Evolutionary conservation across 2,113 vertebrate genomes (phyloP), one percentile per base, ranked within the genome.

Genomic region (Aspiorhynchus laticeps): DNA sequence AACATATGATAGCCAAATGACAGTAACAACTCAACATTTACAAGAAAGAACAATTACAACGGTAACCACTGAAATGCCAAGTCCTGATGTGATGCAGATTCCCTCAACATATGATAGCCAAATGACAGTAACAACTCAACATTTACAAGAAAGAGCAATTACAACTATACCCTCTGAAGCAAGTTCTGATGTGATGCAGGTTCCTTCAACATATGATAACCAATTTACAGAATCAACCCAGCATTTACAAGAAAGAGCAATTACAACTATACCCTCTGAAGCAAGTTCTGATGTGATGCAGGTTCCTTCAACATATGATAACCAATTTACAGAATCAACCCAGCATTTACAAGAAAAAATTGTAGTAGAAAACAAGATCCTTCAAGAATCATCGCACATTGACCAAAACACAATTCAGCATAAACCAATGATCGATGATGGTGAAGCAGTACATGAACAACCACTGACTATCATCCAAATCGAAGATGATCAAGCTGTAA

Each of bases 211-310:
- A 80, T 28, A 28, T 71, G 71, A 76, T 31, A 83, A 33, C 69
- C 36, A 81, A 48, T 11, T 36, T 3, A 31, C 48, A 33, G 11
- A 0, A 51, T 0, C 76, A 56, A 33, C 51, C 31, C 21, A 86
- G 14, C 76, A 89, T 43, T 67, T 51, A 31, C 53, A 89, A 77
- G 74, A 74, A 33, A 67, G 87, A 36, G 91, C 88, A n/a, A 28
- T 90, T 19, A 19, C 87, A 36, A 84, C 87, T 56, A 67, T 95
- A 26, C 63, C 46, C 38, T 86, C 88, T 86, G 65, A 90, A 87
- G 59, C 43, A 74, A 77, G 53, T 86, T 88, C 78, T 36, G 74
- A 87, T 75, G 56, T 81, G 1, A 36, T 46, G 56, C 69, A 80
- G 6, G 73, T 11, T 15, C 65, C 17, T 91, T 59, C 91, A 48